Percentiles rank a stretch among this genome's conserved stretches.
Evolutionary conservation across 2,797 vertebrate genomes (phyloP).

Genomic region (Pangasius krempfi): DNA sequence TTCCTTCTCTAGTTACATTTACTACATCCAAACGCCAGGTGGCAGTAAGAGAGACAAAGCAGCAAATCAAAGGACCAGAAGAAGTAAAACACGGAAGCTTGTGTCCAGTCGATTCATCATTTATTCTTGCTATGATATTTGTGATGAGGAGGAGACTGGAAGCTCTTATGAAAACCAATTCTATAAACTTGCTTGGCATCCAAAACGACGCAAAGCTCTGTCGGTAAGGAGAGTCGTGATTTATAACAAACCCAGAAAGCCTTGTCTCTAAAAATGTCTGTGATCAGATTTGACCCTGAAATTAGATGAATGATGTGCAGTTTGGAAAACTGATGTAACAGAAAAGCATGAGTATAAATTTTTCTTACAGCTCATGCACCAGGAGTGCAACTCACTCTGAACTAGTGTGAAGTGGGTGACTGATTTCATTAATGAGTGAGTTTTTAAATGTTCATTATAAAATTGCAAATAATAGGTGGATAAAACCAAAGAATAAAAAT

Average conservation of each 20-base stretch:
- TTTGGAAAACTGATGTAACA: background rate
- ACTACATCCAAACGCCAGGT: conserved; percentile 31
- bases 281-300: background rate
- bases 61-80: background rate
- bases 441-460: background rate
- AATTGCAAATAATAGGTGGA: background rate
- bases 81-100: conserved; percentile 31
- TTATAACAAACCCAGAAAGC: background rate
- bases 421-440: background rate
- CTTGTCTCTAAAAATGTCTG: background rate
- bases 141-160: background rate
- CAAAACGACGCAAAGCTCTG: conserved; percentile 20
- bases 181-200: background rate
- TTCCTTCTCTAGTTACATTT: background rate
- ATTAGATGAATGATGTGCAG: background rate
- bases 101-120: background rate
- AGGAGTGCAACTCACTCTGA: background rate
- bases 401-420: background rate
- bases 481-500: background rate
- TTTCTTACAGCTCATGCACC: background rate
- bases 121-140: conserved; percentile 4
- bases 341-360: background rate
- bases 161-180: conserved; percentile 4
- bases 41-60: conserved; percentile 25
- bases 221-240: conserved; percentile 40